Evolutionary conservation across 2,888 invertebrate genomes (phyloP).

Genomic region (Eulithis testata): DNA sequence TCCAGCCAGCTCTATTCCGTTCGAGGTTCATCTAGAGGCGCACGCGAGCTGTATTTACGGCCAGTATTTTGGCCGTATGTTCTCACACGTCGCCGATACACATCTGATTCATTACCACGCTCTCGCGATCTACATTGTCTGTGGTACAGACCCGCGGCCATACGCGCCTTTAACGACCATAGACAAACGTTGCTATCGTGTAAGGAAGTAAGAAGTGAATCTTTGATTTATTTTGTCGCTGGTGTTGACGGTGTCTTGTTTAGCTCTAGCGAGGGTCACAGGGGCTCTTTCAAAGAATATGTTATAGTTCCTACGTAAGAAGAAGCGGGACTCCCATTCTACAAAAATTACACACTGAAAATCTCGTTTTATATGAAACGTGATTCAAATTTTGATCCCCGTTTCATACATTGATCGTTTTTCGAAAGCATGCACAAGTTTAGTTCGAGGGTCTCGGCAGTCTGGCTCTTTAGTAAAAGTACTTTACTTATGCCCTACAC

Average conservation of each 20-base stretch:
- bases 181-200: conserved; percentile 43
- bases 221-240: conserved; percentile 42
- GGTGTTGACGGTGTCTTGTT: conserved; percentile 19
- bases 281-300: not conserved
- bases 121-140: conserved; percentile 70
- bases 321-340: no score
- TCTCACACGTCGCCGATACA: conserved; percentile 83
- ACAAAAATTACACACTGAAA: no score
- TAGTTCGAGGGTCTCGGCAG: no score
- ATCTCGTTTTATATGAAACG: no score
- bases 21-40: conserved; percentile 46
- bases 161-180: conserved; percentile 52
- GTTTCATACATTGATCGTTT: no score
- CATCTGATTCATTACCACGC: conserved; percentile 82
- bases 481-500: no score
- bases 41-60: conserved; percentile 82
- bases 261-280: not conserved
- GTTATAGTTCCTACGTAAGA: no score
- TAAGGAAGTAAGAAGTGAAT: conserved; percentile 40
- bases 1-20: conserved; percentile 53
- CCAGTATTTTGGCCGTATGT: conserved; percentile 83
- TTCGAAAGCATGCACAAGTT: no score
- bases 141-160: conserved; percentile 46
- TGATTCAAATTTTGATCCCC: no score
- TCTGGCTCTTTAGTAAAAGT: no score